Base-by-base conservation (phyloP, 2,797 vertebrate species). In the Urosaurus nigricauda region DNA sequence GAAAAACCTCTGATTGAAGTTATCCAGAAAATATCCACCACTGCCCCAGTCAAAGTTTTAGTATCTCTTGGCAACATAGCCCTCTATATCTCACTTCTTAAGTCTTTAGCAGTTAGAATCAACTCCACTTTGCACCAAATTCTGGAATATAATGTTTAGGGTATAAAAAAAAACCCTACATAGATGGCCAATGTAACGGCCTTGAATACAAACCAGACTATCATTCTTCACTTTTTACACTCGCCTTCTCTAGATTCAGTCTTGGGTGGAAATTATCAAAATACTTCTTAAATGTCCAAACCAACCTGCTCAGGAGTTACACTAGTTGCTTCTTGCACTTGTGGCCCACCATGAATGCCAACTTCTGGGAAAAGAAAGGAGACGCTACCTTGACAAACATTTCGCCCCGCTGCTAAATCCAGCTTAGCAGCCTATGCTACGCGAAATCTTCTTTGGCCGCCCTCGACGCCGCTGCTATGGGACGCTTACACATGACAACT, bases 151-250 rank as follows among this genome's bases (percentile, higher is more conserved):
- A 58, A 80, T 0, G n/a, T 37, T 35, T 3, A 37, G 5, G 35
- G 32, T 70, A 26, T 26, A 0, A 26, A 35, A 0, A 12, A 87
- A 3, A 16, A 9, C 24, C 58, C 24, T 24, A 86, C 73, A 8
- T 0, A 14, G 32, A 56, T 5, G 37, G 37, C 35, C 11, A 68
- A 35, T 32, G 19, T 3, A 80, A 53, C 56, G 17, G 13, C 17
- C 35, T 0, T 68, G n/a, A 90, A 21, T 0, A 9, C 4, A 14
- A 29, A 37, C 8, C 21, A 0, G 17, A 82, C 89, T 79, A 81
- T 5, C 0, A 0, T 58, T 47, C 2, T 0, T 58, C 0, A 24
- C 21, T 0, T 4, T 53, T 0, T 12, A 40, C 14, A 2, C 13
- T 60, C 26, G 12, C 71, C 26, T 17, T 79, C 4, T 81, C 70